A percentile compares a stretch with the other conserved stretches of the same genome.
These are phyloP conservation scores for Apostichopus leukothele DNA, from an alignment of 53 echinoderm and acorn worm genomes.

Conservation along the genomic window DNA sequence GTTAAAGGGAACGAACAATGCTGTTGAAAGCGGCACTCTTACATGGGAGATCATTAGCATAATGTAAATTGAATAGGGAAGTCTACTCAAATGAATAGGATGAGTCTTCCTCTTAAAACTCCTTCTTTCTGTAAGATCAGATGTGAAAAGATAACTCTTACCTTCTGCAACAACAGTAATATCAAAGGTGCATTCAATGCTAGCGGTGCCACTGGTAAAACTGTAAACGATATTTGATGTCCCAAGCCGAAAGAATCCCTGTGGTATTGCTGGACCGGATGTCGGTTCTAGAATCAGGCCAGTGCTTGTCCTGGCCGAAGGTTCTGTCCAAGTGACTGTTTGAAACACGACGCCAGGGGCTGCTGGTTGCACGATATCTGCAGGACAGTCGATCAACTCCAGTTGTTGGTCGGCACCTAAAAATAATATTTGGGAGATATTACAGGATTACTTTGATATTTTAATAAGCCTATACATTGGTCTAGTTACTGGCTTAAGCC, in stretches of 20 bases:
- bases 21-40: too few species aligned
- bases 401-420: neutral
- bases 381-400: conserved; percentile 11
- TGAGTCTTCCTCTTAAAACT: too few species aligned
- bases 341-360: neutral
- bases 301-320: conserved; percentile 21
- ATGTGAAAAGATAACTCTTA: neutral
- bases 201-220: neutral
- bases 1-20: too few species aligned
- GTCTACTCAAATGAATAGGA: too few species aligned
- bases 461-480: too few species aligned
- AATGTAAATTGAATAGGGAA: too few species aligned
- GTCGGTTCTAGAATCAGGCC: neutral
- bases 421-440: too few species aligned
- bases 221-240: conserved; percentile 15
- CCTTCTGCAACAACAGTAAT: neutral
- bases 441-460: too few species aligned
- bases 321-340: conserved; percentile 7
- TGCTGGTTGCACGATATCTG: neutral
- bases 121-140: too few species aligned
- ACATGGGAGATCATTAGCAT: too few species aligned
- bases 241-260: conserved; percentile 8
- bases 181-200: neutral
- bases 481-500: too few species aligned
- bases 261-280: neutral